Base-by-base conservation (phyloP, 2,797 vertebrate genomes). In the Valencia hispanica region DNA sequence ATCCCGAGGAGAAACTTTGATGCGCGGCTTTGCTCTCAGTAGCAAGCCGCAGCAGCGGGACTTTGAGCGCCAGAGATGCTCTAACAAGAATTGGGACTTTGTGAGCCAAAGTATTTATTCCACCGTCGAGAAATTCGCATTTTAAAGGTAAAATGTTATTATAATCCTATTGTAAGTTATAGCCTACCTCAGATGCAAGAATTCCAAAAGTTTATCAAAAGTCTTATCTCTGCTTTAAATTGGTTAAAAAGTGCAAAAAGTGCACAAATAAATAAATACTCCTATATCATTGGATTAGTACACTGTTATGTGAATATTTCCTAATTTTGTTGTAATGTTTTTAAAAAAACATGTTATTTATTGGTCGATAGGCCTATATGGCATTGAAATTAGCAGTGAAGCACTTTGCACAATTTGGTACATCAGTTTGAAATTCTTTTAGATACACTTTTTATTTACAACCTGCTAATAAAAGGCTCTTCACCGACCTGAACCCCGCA, bases 51-150 rank as follows among this genome's bases (percentile, higher is more conserved):
- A 55, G 70, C 73, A 84, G 63, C 10, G 47, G 73, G 75, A 78
- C 78, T 79, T 4, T 41, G 30, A 61, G 65, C 61, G 25, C 51
- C 59, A 77, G 80, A 88, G 82, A 92, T 92, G 90, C 81, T 82
- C 73, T 81, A 83, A 92, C 70, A 72, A 50, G 74, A 79, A 0
- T 47, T 11, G 43, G 22, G 51, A 79, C 34, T 18, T 55, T 47
- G 70, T 0, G 14, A n/a, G 66, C 15, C 27, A 53, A 30, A 79
- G 74, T 5, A 77, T 70, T 75, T 82, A 25, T n/a, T 53, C n/a
- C 41, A 14, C 50, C 61, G 48, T n/a, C 41, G 27, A 55, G 57
- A 84, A 80, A 27, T n/a, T 80, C 51, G 34, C 39, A 5, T 82
- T 80, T 63, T 45, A 48, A 74, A 84, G 88, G 89, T 90, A 84